Evolutionary conservation across 1,140 invertebrate species (phyloP).

Genomic region (Sycophila sp.): DNA sequence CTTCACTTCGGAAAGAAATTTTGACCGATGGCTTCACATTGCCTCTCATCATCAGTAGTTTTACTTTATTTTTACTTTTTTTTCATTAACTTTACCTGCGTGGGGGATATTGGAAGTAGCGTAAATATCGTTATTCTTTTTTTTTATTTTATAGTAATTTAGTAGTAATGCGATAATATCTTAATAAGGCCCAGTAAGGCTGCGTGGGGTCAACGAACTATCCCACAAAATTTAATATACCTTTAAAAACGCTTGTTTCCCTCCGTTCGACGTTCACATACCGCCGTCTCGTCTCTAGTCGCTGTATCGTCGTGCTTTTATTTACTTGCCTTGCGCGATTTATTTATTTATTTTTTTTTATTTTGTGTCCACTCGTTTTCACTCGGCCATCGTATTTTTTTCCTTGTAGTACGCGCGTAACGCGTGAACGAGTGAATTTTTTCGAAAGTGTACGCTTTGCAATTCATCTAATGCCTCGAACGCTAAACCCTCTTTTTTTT

Average conservation of each 20-base stretch:
- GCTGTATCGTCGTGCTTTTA: background rate
- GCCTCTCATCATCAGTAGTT: constrained; percentile 45
- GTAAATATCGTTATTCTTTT: constrained; percentile 56
- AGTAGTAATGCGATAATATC: constrained; percentile 64
- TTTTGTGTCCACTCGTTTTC: too few species aligned
- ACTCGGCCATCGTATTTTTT: too few species aligned
- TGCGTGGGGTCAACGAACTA: constrained; percentile 62
- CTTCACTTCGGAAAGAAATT: constrained; percentile 27
- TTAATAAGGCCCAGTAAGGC: constrained; percentile 68
- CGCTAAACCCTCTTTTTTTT: constrained; percentile 12
- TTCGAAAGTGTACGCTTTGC: background rate
- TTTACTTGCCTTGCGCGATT: background rate
- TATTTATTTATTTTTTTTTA: background rate
- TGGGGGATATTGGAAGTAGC: constrained; percentile 57
- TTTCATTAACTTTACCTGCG: constrained; percentile 49
- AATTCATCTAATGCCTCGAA: constrained; percentile 26
- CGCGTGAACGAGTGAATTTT: background rate
- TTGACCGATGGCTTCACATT: constrained; percentile 35
- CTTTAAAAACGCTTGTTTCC: constrained; percentile 51
- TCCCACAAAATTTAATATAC: constrained; percentile 63
- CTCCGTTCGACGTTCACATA: background rate
- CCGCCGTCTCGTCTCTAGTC: background rate
- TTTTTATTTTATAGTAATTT: constrained; percentile 58
- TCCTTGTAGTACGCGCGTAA: background rate
- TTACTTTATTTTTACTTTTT: constrained; percentile 31